Base-by-base conservation (phyloP, 2,888 invertebrate species). In the Drosophila peninsularis region DNA sequence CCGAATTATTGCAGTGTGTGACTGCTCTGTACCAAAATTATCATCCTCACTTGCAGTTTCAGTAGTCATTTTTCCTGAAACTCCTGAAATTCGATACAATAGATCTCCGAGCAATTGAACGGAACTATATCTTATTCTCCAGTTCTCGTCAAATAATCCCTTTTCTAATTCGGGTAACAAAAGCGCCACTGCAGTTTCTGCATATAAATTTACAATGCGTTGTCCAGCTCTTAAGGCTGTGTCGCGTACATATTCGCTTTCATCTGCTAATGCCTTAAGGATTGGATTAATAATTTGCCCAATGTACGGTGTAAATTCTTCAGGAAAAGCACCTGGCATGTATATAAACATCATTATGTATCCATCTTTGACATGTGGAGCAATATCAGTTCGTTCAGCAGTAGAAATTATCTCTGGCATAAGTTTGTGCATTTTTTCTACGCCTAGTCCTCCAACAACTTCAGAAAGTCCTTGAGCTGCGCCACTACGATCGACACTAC, bases 321-420 rank as follows among this genome's bases (percentile, higher is more conserved):
- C 95, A 7, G 97, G 98, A 93, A 99, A 99, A 13, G 98, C 98
- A 69, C 96, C 96, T 3, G 99, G 99, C 96, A 99, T 97, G 93
- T 99, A 99, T 90, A 99, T 99, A 93, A 99, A 99, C 98, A 99
- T 98, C 98, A 99, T 98, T 72, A 99, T 98, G 93, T 99, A 99
- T 45, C 99, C 99, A 93, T 99, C 99, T 90, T 99, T 97, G 2
- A 99, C 99, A 93, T 98, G 98, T 0, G 99, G 97, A 7, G 98
- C 97, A 85, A 98, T 97, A 92, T 98, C 98, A 0, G 96, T 95
- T 68, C 98, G 94, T 91, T 98, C 98, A 0, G 98, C 98, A 0
- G 98, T 98, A 56, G 96, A 95, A 78, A 99, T 98, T 74, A 99
- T 98, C 91, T 98, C 95, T 0, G 98, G 99, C 99, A 99, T 99